phyloP scores from a whole-genome alignment of 2,888 invertebrate genomes.

The Andrena flavipes region DNA sequence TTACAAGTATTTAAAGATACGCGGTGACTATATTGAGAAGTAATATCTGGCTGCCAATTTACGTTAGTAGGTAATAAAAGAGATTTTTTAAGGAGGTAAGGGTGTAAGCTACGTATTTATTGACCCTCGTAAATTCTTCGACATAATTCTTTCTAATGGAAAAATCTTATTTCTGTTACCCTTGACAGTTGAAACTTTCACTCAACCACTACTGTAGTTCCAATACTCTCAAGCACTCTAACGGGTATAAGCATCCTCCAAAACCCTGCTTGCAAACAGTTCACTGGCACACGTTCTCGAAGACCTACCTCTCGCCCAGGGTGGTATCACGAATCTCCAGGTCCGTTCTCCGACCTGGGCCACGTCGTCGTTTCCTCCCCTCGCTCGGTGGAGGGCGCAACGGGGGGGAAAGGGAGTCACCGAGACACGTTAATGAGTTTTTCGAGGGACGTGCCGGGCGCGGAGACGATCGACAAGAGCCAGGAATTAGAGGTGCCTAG shows the following conservation, averaged over 20 bases:
- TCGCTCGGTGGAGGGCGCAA: neutral
- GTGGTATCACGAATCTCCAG: constrained; percentile 34
- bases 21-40: no score
- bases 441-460: constrained; percentile 81
- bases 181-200: no score
- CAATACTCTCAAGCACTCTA: neutral
- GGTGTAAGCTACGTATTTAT: no score
- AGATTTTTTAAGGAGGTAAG: no score
- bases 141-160: no score
- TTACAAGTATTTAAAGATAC: no score
- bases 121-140: no score
- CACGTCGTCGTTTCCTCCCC: constrained; percentile 37
- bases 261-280: neutral
- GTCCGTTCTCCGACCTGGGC: constrained; percentile 15
- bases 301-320: neutral
- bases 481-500: constrained; percentile 76
- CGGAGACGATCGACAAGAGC: constrained; percentile 80
- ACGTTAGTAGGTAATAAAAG: no score
- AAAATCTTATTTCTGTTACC: no score
- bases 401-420: constrained; percentile 41
- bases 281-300: neutral
- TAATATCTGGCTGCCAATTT: no score
- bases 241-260: neutral
- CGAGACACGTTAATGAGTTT: constrained; percentile 84
- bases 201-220: no score